Evolutionary conservation across 2,888 invertebrate genomes (phyloP).

Genomic region (Xestia c-nigrum): DNA sequence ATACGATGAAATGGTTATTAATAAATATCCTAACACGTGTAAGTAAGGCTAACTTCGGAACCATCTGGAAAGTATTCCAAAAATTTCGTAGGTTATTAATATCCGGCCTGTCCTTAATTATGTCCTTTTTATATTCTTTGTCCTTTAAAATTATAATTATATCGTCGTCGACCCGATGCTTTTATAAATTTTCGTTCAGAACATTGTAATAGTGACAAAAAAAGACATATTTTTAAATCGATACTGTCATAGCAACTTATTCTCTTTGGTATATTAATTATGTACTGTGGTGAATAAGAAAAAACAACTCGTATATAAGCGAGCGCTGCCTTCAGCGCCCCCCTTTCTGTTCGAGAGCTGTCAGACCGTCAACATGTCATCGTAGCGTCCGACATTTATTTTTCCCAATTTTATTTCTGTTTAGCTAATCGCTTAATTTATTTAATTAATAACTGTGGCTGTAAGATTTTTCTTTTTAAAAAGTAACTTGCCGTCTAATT

Average conservation of each 20-base stretch:
- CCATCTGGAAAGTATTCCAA: slow-evolving; percentile 11
- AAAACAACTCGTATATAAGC: no score
- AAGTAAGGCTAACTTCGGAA: not conserved
- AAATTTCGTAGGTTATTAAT: slow-evolving; percentile 22
- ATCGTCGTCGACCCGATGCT: no score
- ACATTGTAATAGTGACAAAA: not conserved
- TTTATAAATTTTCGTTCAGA: slow-evolving; percentile 3
- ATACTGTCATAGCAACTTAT: not conserved
- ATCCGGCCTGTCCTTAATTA: slow-evolving; percentile 11
- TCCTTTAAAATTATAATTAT: slow-evolving; percentile 30
- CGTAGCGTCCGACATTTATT: no score
- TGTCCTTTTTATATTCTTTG: slow-evolving; percentile 10
- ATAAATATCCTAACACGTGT: not conserved
- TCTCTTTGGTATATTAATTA: not conserved
- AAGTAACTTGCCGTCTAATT: no score
- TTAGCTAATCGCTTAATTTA: no score
- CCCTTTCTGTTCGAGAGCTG: no score
- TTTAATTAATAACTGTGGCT: no score
- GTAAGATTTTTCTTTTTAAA: no score
- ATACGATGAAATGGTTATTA: not conserved
- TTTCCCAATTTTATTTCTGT: no score
- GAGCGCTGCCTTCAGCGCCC: no score
- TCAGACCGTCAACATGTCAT: no score
- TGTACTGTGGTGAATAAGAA: no score
- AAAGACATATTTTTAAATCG: not conserved